Conservation (phyloP, 2,797 vertebrate genomes). For the Cephalopachus bancanus region DNA sequence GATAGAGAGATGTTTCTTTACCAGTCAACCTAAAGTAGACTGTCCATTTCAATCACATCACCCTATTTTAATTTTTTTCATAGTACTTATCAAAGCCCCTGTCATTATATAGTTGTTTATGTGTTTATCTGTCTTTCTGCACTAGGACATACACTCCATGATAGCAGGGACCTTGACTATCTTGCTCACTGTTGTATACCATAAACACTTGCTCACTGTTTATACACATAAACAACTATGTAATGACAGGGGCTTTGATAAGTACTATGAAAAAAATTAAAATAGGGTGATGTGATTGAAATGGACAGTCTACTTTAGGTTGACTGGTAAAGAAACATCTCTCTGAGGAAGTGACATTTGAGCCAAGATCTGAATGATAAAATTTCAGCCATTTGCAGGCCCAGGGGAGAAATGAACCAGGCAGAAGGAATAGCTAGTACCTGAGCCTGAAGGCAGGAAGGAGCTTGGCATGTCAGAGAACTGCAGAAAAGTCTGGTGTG, state of each 20-base stretch:
- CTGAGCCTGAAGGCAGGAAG: neutral
- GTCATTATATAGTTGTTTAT: constrained; percentile 36
- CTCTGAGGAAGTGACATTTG: constrained; percentile 21
- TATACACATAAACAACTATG: constrained; percentile 35
- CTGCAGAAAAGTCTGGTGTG: constrained; percentile 21
- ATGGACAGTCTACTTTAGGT: constrained; percentile 36
- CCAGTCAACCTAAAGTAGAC: constrained; percentile 36
- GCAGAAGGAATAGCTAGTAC: neutral
- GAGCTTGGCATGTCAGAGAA: constrained; percentile 32
- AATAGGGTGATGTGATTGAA: neutral
- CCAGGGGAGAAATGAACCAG: neutral
- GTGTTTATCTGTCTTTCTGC: constrained; percentile 37
- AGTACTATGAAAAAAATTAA: constrained; percentile 48
- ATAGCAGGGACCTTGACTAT: neutral
- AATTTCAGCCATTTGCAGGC: neutral
- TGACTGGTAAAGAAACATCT: constrained; percentile 25
- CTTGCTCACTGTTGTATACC: neutral
- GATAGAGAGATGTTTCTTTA: constrained; percentile 29
- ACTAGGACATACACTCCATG: constrained; percentile 32
- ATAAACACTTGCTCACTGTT: too few relatives aligned
- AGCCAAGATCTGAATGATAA: constrained; percentile 45
- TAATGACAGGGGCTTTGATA: constrained; percentile 6
- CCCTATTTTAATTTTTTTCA: constrained; percentile 17
- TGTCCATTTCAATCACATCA: constrained; percentile 20
- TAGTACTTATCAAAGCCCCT: constrained; percentile 15